Conservation (phyloP, 2,113 vertebrate species). For the Erythrolamprus reginae region DNA sequence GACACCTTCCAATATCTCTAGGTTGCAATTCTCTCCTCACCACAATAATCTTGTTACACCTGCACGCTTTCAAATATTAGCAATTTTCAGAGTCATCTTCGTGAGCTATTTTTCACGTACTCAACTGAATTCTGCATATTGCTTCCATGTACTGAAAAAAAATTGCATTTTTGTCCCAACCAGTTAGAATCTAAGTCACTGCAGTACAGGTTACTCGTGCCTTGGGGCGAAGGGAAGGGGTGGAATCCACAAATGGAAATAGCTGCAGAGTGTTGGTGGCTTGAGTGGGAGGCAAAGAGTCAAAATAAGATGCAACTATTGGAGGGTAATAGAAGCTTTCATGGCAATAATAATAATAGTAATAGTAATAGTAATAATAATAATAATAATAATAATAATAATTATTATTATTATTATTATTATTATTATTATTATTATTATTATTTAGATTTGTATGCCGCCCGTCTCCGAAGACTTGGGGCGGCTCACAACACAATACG, state of each 20-base stretch:
- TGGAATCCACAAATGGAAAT: neutral
- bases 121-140: constrained; percentile 49
- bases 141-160: neutral
- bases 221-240: constrained; percentile 15
- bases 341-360: too few species aligned
- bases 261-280: neutral
- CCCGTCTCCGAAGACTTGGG: too few species aligned
- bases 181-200: neutral
- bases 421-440: too few species aligned
- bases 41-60: constrained; percentile 53
- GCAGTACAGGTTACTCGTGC: neutral
- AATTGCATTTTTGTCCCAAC: neutral
- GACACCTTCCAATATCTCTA: constrained; percentile 52
- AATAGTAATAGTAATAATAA: too few species aligned
- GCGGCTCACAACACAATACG: too few species aligned
- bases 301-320: neutral
- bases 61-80: constrained; percentile 53
- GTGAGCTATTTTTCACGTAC: constrained; percentile 39
- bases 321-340: too few species aligned
- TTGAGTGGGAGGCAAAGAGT: neutral
- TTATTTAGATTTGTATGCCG: too few species aligned
- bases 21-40: constrained; percentile 51
- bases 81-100: constrained; percentile 46
- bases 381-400: too few species aligned
- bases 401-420: too few species aligned